Percentiles rank a stretch among this genome's conserved stretches.
Evolutionary conservation across 2,797 vertebrate species (phyloP).

Genomic region (Allochrocebus solatus): DNA sequence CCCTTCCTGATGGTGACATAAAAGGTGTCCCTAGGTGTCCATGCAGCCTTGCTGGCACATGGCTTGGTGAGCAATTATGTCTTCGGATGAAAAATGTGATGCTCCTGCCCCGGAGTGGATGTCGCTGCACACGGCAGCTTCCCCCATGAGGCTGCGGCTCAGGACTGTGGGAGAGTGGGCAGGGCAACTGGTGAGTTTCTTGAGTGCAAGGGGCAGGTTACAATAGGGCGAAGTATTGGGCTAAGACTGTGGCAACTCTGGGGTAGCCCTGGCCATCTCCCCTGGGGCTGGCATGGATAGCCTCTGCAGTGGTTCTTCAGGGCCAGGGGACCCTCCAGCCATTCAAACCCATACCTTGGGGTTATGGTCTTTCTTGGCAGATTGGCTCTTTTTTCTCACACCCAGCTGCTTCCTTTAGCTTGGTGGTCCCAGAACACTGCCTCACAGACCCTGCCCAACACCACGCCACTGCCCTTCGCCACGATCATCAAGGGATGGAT

Average conservation of each 20-base stretch:
- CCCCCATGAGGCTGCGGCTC: neutral
- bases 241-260: neutral
- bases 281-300: neutral
- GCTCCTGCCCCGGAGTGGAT: neutral
- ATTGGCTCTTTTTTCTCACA: neutral
- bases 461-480: too few relatives aligned
- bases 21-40: neutral
- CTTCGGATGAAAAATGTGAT: neutral
- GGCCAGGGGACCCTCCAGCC: neutral
- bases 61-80: neutral
- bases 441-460: too few relatives aligned
- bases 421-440: neutral
- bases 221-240: neutral
- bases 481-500: too few relatives aligned
- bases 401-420: neutral
- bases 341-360: neutral
- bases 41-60: neutral
- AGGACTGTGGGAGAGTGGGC: neutral
- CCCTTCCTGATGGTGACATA: neutral
- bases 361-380: neutral
- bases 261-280: neutral
- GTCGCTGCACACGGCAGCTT: accelerated
- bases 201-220: neutral
- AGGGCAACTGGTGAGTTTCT: neutral
- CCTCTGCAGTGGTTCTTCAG: neutral